phyloP scores from a whole-genome alignment of 2,888 invertebrate genomes.

The Noctua comes region DNA sequence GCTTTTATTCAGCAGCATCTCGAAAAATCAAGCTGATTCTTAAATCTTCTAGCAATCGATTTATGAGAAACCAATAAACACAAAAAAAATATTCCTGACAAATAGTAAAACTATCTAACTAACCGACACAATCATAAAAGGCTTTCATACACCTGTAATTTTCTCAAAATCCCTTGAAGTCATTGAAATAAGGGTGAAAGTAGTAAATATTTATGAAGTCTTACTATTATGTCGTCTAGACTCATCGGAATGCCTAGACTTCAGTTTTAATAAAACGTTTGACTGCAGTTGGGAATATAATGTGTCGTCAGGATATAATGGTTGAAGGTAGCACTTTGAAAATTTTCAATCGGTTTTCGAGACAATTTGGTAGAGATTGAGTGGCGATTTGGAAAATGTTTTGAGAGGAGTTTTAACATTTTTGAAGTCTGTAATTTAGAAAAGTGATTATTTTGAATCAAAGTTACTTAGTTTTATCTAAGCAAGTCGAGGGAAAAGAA shows the following conservation, averaged over 20 bases:
- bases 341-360: conserved; percentile 11
- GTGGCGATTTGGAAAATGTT: neutral
- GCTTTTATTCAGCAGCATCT: neutral
- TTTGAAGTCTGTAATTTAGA: neutral
- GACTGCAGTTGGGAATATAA: conserved; percentile 40
- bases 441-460: neutral
- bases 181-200: conserved; percentile 1
- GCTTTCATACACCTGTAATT: neutral
- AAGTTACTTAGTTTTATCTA: neutral
- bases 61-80: neutral
- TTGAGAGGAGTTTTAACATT: neutral
- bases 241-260: conserved; percentile 49
- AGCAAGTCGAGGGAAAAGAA: neutral
- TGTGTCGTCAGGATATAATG: conserved; percentile 33
- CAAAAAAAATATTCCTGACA: neutral
- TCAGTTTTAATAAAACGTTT: conserved; percentile 50
- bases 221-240: conserved; percentile 62
- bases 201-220: conserved; percentile 56
- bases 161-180: conserved; percentile 14
- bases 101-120: neutral
- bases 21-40: neutral
- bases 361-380: neutral
- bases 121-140: neutral
- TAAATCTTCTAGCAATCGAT: neutral
- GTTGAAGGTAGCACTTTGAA: conserved; percentile 13